These are phyloP conservation scores for Trichacis sp. DNA, from an alignment of 2,888 invertebrate genomes.

Conservation along the genomic window DNA sequence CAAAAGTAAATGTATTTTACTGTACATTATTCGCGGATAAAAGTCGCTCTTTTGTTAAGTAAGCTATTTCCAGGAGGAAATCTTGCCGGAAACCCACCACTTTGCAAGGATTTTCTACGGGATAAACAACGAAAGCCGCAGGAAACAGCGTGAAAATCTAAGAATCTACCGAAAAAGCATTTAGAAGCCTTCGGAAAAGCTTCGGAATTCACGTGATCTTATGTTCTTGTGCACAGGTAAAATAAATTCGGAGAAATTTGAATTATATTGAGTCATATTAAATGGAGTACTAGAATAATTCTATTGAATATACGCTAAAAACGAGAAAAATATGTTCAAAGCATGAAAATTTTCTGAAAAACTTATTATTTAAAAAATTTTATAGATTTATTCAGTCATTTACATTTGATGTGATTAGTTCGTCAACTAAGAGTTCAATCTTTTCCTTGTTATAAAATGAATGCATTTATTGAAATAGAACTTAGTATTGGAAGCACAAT, in stretches of 20 bases:
- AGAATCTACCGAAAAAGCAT: conserved; percentile 35
- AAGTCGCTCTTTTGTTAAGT: conserved; percentile 43
- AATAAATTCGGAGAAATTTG: no score
- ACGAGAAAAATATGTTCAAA: no score
- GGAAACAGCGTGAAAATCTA: conserved; percentile 37
- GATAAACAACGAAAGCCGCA: conserved; percentile 46
- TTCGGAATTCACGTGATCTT: background rate
- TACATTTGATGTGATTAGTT: no score
- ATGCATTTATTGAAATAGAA: background rate
- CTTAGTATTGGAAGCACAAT: background rate
- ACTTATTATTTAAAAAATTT: no score
- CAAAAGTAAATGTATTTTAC: conserved; percentile 38
- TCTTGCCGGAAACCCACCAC: conserved; percentile 47
- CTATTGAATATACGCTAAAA: no score
- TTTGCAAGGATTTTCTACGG: conserved; percentile 48
- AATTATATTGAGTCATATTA: no score
- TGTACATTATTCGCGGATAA: conserved; percentile 37
- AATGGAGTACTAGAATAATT: no score
- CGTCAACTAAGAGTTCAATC: no score
- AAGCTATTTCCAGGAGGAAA: conserved; percentile 44
- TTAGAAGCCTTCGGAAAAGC: conserved; percentile 33
- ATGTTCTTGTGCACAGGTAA: no score
- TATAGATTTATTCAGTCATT: no score
- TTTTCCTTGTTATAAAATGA: no score
- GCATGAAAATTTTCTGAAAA: no score